Evolutionary conservation across 2,797 vertebrate species (phyloP).

Genomic region (Merluccius polli): DNA sequence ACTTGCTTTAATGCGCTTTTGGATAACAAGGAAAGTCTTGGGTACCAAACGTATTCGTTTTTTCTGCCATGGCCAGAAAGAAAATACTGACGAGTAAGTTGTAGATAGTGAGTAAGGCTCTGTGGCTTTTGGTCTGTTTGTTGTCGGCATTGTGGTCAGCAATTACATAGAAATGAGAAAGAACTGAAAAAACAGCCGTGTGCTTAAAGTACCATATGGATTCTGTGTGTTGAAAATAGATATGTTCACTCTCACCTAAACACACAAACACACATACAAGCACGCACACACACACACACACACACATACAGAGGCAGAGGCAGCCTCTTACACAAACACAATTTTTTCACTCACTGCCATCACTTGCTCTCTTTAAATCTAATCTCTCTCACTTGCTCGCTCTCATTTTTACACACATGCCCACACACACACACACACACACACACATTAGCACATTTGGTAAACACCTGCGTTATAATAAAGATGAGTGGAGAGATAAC

Average conservation of each 20-base stretch:
- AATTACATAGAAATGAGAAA: not conserved
- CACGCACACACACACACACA: too few relatives aligned
- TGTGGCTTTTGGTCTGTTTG: not conserved
- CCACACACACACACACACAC: not conserved
- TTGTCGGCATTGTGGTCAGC: not conserved
- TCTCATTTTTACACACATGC: not conserved
- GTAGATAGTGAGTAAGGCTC: not conserved
- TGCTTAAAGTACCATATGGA: not conserved
- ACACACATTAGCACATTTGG: not conserved
- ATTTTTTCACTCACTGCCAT: not conserved
- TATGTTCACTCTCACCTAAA: not conserved
- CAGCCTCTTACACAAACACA: too few relatives aligned
- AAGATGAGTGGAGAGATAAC: conserved; percentile 49
- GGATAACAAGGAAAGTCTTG: not conserved
- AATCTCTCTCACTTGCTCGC: not conserved
- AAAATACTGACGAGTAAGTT: not conserved
- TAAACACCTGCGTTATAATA: conserved; percentile 46
- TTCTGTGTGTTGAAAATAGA: not conserved
- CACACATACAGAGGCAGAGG: not conserved
- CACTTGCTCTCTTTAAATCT: not conserved
- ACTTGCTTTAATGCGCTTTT: not conserved
- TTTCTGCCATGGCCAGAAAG: not conserved
- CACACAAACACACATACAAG: too few relatives aligned
- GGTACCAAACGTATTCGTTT: not conserved
- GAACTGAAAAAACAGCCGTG: not conserved